phyloP scores from a whole-genome alignment of 2,888 invertebrate genomes.

The Phasia obesa region DNA sequence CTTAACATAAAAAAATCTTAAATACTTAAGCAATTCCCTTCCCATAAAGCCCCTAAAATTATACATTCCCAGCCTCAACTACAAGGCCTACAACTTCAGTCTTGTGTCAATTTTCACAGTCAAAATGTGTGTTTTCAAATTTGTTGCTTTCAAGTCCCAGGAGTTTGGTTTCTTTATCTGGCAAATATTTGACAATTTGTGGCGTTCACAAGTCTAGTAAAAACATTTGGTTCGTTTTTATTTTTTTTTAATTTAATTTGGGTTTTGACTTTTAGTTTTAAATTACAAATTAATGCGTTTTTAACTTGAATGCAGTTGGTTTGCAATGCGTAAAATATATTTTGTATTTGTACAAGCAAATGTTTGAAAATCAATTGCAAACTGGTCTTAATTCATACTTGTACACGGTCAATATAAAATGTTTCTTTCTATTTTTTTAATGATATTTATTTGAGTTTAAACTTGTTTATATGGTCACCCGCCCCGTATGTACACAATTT shows the following conservation, averaged over 20 bases:
- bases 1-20: too few relatives aligned
- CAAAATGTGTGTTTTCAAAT: neutral
- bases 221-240: conserved; percentile 45
- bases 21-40: too few relatives aligned
- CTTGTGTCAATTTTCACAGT: neutral
- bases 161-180: conserved; percentile 12
- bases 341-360: conserved; percentile 10
- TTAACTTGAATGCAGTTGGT: conserved; percentile 4
- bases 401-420: conserved; percentile 59
- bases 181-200: conserved; percentile 34
- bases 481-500: conserved; percentile 49
- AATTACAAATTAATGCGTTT: conserved; percentile 37
- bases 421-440: conserved; percentile 39
- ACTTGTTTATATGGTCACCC: conserved; percentile 48
- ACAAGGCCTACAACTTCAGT: too few relatives aligned
- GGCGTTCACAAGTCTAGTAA: conserved; percentile 70
- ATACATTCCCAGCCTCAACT: too few relatives aligned
- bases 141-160: neutral
- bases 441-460: conserved; percentile 31
- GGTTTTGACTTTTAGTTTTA: conserved; percentile 4
- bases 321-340: conserved; percentile 64
- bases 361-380: conserved; percentile 57
- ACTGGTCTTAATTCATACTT: conserved; percentile 63
- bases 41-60: too few relatives aligned
- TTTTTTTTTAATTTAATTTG: conserved; percentile 45